Base-by-base conservation (phyloP, 1,140 invertebrate genomes). In the Neuroterus valhalla region DNA sequence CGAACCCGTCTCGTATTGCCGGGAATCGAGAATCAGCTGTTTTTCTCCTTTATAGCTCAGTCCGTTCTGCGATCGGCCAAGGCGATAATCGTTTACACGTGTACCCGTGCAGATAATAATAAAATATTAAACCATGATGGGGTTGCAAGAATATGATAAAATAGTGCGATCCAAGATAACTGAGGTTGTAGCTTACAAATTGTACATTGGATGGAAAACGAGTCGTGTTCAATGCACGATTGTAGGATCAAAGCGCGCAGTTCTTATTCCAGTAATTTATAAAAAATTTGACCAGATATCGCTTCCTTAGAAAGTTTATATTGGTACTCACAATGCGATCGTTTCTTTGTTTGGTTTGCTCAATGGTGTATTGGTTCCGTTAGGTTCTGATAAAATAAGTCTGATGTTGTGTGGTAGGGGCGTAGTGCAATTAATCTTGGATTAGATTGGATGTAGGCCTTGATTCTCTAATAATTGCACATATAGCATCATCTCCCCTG, bases 141-240 rank as follows among this genome's bases (percentile, higher is more conserved):
- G 55, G 55, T 62, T 62, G 55, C 55, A 23, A 31, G 55, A 55
- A 55, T 62, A 62, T 62, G 55, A 62, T 62, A 62, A 62, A 62
- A 62, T n/a, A 26, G 55, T 23, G n/a, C 21, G 55, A 62, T 62
- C 14, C 2, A 4, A 62, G 55, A 62, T 62, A 62, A 62, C 55
- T 14, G n/a, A 62, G 31, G 23, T 31, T 26, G 21, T n/a, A 31
- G 14, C 55, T 62, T 23, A 31, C n/a, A 23, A 52, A 52, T 52
- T 6, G 6, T 23, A 21, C n/a, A 31, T 62, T 62, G n/a, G 55
- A 62, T 62, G 55, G 31, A 62, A 62, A 62, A 62, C 23, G 15
- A 55, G 31, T 38, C 31, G 31, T 62, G 55, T 62, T 62, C 55
- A 62, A 62, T 62, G 31, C 55, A 62, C 55, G 55, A 62, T 62